Percentiles rank a stretch among this genome's conserved stretches.
Evolutionary conservation across 2,888 invertebrate species (phyloP).

Genomic region (Acholoe squamosa): DNA sequence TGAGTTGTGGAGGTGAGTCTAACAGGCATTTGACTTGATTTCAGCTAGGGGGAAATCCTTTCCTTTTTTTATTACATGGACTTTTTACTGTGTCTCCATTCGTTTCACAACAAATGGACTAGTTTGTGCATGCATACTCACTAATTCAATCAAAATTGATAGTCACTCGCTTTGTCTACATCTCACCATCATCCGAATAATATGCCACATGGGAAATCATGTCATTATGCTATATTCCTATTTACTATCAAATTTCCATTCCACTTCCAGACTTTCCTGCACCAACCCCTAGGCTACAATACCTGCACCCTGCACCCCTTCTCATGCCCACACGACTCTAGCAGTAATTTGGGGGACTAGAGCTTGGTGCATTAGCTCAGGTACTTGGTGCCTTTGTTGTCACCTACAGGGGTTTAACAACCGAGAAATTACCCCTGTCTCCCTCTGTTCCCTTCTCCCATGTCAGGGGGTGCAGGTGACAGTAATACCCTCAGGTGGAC

Average conservation of each 20-base stretch:
- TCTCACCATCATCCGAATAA: too few species aligned
- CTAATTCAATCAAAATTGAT: too few species aligned
- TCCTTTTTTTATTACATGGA: too few species aligned
- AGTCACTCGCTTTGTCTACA: too few species aligned
- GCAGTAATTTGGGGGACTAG: constrained; percentile 1
- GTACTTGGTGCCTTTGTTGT: constrained; percentile 1
- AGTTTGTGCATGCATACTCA: too few species aligned
- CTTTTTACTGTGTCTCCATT: too few species aligned
- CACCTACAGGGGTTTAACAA: not conserved
- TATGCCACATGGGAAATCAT: too few species aligned
- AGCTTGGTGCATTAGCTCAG: not conserved
- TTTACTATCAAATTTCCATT: not conserved
- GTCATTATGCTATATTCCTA: too few species aligned
- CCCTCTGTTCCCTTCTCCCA: not conserved
- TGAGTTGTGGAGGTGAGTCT: too few species aligned
- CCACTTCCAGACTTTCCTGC: not conserved
- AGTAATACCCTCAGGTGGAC: constrained; percentile 6
- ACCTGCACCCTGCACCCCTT: not conserved
- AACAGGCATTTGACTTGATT: too few species aligned
- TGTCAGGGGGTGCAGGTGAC: not conserved
- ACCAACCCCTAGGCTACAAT: not conserved
- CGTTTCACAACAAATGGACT: too few species aligned
- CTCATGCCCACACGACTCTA: not conserved
- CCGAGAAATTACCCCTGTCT: not conserved
- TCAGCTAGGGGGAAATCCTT: too few species aligned